A percentile compares a stretch with the other conserved stretches of the same genome.
phyloP scores from a whole-genome alignment of 1,140 invertebrate species.

The Ectropis grisescens region DNA sequence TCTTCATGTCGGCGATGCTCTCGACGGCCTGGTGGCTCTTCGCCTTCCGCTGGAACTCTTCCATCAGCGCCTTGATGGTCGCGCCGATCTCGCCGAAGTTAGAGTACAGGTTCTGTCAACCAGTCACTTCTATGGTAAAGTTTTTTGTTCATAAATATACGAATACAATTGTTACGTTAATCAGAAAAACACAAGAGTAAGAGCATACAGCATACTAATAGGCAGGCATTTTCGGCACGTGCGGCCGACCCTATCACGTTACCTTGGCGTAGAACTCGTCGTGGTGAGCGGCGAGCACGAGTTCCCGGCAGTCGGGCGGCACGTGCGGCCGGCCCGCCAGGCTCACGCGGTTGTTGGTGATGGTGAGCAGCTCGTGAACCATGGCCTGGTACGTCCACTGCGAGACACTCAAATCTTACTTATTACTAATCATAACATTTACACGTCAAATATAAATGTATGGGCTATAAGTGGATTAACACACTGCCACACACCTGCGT shows the following conservation, averaged over 20 bases:
- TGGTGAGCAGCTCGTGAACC: slow-evolving; percentile 97
- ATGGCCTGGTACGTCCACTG: slow-evolving; percentile 99
- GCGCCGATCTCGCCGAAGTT: slow-evolving; percentile 99
- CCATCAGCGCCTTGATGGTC: slow-evolving; percentile 97
- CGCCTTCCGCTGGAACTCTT: slow-evolving; percentile 96
- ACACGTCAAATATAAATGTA: too few species aligned
- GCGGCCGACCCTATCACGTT: too few species aligned
- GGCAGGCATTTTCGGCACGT: too few species aligned
- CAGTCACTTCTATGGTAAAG: too few species aligned
- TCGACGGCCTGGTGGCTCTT: slow-evolving; percentile 98
- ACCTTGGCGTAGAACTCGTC: slow-evolving; percentile 98
- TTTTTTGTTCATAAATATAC: too few species aligned
- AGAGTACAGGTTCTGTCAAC: slow-evolving; percentile 88
- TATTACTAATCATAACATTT: too few species aligned
- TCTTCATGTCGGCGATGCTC: slow-evolving; percentile 98
- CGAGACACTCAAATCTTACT: too few species aligned
- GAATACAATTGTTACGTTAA: too few species aligned
- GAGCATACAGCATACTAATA: too few species aligned
- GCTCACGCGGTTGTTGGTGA: slow-evolving; percentile 96
- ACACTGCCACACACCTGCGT: too few species aligned
- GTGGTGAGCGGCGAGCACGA: slow-evolving; percentile 94
- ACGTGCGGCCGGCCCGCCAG: slow-evolving; percentile 85
- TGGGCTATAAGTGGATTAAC: too few species aligned
- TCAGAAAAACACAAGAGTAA: too few species aligned
- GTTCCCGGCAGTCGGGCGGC: slow-evolving; percentile 92